These are phyloP conservation scores for Homarus gammarus DNA, from an alignment of 2,888 invertebrate species.

Conservation along the genomic window DNA sequence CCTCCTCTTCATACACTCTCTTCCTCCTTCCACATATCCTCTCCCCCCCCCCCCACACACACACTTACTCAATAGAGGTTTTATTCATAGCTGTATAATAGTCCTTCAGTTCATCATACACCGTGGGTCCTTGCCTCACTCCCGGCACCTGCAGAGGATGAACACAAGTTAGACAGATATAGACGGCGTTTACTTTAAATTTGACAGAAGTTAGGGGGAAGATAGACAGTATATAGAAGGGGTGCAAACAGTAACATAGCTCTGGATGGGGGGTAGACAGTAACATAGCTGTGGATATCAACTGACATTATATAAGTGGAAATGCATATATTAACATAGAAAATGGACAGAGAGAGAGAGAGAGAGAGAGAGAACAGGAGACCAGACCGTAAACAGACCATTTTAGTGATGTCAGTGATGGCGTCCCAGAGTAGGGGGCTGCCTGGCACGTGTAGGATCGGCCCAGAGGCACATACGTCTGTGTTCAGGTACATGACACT, in stretches of 20 bases:
- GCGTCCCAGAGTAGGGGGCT: constrained; percentile 75
- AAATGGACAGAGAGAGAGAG: too few relatives aligned
- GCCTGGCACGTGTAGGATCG: constrained; percentile 77
- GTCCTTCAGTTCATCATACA: constrained; percentile 61
- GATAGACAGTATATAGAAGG: too few relatives aligned
- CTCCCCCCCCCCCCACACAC: neutral
- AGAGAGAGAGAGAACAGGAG: too few relatives aligned
- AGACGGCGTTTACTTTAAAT: too few relatives aligned
- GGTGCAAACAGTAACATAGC: too few relatives aligned
- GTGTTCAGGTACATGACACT: constrained; percentile 76
- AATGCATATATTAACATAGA: too few relatives aligned
- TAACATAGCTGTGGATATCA: too few relatives aligned
- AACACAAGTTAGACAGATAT: too few relatives aligned
- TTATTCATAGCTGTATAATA: constrained; percentile 16
- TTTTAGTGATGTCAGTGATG: constrained; percentile 77
- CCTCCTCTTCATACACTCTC: neutral
- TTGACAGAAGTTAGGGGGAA: too few relatives aligned
- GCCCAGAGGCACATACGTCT: constrained; percentile 77
- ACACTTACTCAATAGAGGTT: constrained; percentile 34
- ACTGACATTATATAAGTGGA: too few relatives aligned
- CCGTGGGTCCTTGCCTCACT: constrained; percentile 41
- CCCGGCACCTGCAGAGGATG: constrained; percentile 64
- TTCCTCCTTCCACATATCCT: neutral
- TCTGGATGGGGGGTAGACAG: too few relatives aligned
- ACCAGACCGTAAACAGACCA: constrained; percentile 51